Evolutionary conservation across 2,797 vertebrate genomes (phyloP).

Genomic region (Urophycis tenuis): DNA sequence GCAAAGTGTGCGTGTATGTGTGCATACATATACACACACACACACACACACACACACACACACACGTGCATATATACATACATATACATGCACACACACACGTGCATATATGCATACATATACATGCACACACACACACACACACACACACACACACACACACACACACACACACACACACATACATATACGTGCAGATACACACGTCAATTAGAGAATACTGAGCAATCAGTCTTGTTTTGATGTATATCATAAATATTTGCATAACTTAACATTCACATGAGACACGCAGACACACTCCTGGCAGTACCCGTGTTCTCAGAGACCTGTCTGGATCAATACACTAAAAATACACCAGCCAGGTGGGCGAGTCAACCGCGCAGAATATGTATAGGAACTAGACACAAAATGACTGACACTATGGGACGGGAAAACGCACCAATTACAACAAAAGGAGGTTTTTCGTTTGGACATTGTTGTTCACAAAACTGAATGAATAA

Average conservation of each 20-base stretch:
- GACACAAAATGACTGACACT: neutral
- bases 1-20: neutral
- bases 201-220: neutral
- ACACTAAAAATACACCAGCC: constrained; percentile 63
- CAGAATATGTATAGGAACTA: neutral
- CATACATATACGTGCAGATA: too few species aligned
- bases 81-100: too few species aligned
- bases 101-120: too few species aligned
- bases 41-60: neutral
- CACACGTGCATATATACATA: too few species aligned
- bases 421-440: neutral
- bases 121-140: too few species aligned
- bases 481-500: too few species aligned
- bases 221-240: neutral
- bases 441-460: neutral
- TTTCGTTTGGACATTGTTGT: neutral
- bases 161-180: too few species aligned
- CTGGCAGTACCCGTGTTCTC: constrained; percentile 39
- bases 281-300: constrained; percentile 37
- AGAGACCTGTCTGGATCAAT: constrained; percentile 59
- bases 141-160: too few species aligned
- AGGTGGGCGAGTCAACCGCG: constrained; percentile 33
- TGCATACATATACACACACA: neutral
- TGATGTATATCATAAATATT: neutral
- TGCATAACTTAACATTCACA: constrained; percentile 22